phyloP scores from a whole-genome alignment of 23 tunicate genomes.

The Halocynthia roretzi region DNA sequence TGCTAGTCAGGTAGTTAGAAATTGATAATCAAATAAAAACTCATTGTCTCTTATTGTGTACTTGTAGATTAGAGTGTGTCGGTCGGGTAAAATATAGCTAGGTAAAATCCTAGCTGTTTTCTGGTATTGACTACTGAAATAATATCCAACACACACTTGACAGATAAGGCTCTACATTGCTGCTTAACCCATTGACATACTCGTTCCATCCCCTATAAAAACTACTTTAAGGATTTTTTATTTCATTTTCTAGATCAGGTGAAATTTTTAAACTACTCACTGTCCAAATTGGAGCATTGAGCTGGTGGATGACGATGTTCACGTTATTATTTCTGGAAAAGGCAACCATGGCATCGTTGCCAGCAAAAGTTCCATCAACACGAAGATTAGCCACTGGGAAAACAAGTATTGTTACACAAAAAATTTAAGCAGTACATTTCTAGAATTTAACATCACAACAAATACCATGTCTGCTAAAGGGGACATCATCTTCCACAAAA shows the following conservation, averaged over 20 bases:
- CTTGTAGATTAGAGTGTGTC: too few relatives aligned
- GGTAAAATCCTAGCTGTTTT: too few relatives aligned
- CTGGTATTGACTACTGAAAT: too few relatives aligned
- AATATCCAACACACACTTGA: too few relatives aligned
- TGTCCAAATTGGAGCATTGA: conserved; percentile 65
- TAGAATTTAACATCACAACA: background rate
- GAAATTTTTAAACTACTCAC: conserved; percentile 15
- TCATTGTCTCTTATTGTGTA: too few relatives aligned
- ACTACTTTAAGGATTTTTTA: too few relatives aligned
- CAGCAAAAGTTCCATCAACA: conserved; percentile 66
- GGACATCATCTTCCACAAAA: conserved; percentile 57
- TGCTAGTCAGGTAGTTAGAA: too few relatives aligned
- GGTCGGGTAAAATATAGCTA: too few relatives aligned
- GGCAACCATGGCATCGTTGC: conserved; percentile 79
- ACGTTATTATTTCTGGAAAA: conserved; percentile 53
- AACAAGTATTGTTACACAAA: background rate
- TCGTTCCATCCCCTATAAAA: too few relatives aligned
- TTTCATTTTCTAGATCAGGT: too few relatives aligned
- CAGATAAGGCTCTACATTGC: too few relatives aligned
- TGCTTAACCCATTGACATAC: background rate
- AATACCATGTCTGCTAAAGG: conserved; percentile 54
- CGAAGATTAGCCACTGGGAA: conserved; percentile 40
- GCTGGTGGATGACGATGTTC: conserved; percentile 66
- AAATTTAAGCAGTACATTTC: background rate
- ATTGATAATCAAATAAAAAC: too few relatives aligned